Evolutionary conservation across 2,797 vertebrate species (phyloP).

Genomic region (Sebastes nivosus): DNA sequence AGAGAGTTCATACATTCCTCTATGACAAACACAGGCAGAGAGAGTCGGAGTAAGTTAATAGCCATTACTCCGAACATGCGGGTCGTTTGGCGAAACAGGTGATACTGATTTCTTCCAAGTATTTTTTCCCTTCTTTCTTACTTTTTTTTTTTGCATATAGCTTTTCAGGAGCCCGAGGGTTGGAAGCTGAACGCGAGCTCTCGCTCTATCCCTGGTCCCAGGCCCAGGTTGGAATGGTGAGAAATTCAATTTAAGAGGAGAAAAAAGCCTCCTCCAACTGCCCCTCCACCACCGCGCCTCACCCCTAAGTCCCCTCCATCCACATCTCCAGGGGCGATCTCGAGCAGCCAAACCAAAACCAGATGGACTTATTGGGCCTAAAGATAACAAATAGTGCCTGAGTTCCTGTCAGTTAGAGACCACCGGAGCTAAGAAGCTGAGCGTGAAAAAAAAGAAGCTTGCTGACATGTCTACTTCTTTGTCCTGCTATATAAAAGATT

Average conservation of each 20-base stretch:
- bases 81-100: constrained; percentile 89
- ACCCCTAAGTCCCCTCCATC: constrained; percentile 75
- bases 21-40: constrained; percentile 72
- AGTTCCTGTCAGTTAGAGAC: constrained; percentile 89
- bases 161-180: constrained; percentile 82
- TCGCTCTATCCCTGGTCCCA: constrained; percentile 84
- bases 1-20: constrained; percentile 84
- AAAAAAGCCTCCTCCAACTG: constrained; percentile 60
- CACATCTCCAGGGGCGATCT: constrained; percentile 88
- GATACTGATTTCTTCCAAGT: constrained; percentile 90
- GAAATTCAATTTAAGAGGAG: constrained; percentile 93
- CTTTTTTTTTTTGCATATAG: constrained; percentile 20
- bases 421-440: constrained; percentile 87
- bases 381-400: constrained; percentile 95
- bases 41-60: constrained; percentile 83
- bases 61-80: constrained; percentile 86
- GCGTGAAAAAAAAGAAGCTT: constrained; percentile 71
- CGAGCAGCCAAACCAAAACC: constrained; percentile 96
- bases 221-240: constrained; percentile 91
- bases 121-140: constrained; percentile 17
- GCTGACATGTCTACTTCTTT: constrained; percentile 57
- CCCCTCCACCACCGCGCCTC: constrained; percentile 80
- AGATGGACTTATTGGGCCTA: constrained; percentile 95
- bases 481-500: constrained; percentile 29
- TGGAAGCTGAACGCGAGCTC: constrained; percentile 78